These are phyloP conservation scores for Rhegmatorhina hoffmannsi DNA, from an alignment of 2,113 vertebrate species.

Conservation along the genomic window DNA sequence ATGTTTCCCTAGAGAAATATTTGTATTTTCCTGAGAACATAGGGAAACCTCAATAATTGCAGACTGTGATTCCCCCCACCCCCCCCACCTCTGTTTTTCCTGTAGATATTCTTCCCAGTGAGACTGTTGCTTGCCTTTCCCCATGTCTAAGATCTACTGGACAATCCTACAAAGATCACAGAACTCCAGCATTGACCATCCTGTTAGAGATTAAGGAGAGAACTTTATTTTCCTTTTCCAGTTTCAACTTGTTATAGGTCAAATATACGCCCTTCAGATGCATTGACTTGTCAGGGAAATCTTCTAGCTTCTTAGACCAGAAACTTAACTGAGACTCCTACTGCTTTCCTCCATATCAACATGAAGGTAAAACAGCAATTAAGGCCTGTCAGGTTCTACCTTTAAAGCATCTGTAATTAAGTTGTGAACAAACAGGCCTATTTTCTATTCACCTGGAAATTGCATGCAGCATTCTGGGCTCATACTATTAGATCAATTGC, in stretches of 20 bases:
- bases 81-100: rapidly evolving
- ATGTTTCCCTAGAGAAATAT: neutral
- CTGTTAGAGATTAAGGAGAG: neutral
- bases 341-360: neutral
- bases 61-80: neutral
- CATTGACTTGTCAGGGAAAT: neutral
- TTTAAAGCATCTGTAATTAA: neutral
- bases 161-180: neutral
- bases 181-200: neutral
- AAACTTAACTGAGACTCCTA: neutral
- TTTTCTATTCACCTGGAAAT: neutral
- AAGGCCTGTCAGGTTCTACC: neutral
- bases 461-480: neutral
- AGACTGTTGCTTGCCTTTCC: neutral
- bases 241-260: neutral
- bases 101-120: neutral
- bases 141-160: neutral
- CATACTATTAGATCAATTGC: neutral
- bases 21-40: neutral
- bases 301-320: neutral
- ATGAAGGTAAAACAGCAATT: neutral
- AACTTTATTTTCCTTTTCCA: neutral
- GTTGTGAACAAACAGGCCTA: neutral
- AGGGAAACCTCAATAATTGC: neutral
- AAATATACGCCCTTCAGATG: neutral